Evolutionary conservation across 2,113 vertebrate species (phyloP).

Genomic region (Felis chaus): DNA sequence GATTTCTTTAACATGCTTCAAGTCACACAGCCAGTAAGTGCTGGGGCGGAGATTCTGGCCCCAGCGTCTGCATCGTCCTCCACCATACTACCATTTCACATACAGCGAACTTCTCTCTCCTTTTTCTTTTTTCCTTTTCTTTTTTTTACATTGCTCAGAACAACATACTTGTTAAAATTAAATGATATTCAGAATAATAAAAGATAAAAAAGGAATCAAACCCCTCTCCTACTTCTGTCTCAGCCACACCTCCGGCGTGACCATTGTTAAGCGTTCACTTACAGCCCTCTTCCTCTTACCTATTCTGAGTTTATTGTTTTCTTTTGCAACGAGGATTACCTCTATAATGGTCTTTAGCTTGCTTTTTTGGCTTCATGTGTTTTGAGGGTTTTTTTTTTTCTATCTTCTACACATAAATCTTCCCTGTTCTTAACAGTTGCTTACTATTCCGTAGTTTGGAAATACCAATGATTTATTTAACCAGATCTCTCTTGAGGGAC

Average conservation of each 20-base stretch:
- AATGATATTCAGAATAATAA: not conserved
- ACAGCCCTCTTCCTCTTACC: not conserved
- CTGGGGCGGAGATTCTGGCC: not conserved
- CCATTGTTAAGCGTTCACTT: not conserved
- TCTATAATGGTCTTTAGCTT: not conserved
- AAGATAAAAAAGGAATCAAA: not conserved
- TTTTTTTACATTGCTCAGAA: not conserved
- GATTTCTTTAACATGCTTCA: not conserved
- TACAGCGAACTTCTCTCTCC: not conserved
- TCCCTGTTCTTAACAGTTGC: not conserved
- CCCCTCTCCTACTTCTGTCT: not conserved
- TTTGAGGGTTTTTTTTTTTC: not conserved
- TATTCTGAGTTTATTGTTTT: not conserved
- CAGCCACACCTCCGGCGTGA: not conserved
- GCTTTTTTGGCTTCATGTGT: not conserved
- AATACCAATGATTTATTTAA: not conserved
- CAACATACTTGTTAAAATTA: not conserved
- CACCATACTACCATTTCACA: not conserved
- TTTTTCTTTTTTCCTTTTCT: not conserved
- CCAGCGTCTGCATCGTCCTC: not conserved
- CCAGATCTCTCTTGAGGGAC: not conserved
- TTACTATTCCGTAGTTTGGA: not conserved
- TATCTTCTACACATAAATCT: too few relatives aligned
- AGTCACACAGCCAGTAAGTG: not conserved
- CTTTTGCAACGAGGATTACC: not conserved